Evolutionary conservation across 2,797 vertebrate species (phyloP).

Genomic region (Loris lydekkerianus): DNA sequence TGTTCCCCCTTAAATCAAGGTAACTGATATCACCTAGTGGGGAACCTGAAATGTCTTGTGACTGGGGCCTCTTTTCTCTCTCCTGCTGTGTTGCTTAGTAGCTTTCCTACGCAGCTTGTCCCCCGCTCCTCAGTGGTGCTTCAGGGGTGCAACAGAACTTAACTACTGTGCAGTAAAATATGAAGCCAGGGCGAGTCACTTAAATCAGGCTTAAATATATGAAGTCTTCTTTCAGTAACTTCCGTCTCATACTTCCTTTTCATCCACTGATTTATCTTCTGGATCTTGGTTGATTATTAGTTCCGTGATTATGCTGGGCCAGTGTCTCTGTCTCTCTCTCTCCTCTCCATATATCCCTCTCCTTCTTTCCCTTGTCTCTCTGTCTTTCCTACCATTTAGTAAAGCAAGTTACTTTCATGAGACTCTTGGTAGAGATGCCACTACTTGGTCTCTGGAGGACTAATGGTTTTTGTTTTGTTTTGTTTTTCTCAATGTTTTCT

Average conservation of each 20-base stretch:
- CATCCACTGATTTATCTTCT: background rate
- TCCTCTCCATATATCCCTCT: background rate
- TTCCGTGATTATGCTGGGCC: background rate
- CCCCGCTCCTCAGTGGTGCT: background rate
- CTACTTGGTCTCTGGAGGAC: background rate
- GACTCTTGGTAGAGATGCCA: background rate
- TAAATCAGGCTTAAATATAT: background rate
- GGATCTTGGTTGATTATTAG: background rate
- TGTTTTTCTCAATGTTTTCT: background rate
- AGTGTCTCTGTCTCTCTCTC: background rate
- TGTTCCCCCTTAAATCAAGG: no score
- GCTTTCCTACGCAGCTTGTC: background rate
- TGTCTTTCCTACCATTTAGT: background rate
- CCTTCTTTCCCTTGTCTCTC: background rate
- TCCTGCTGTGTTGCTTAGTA: background rate
- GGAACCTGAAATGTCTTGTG: background rate
- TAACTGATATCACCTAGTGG: background rate
- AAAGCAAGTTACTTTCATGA: background rate
- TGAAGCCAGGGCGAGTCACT: background rate
- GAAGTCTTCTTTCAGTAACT: background rate
- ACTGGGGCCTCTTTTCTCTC: background rate
- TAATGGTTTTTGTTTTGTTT: background rate
- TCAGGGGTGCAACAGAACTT: background rate
- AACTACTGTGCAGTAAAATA: background rate
- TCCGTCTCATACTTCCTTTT: background rate